phyloP scores from a whole-genome alignment of 2,113 vertebrate species.

The Tonatia bakeri region DNA sequence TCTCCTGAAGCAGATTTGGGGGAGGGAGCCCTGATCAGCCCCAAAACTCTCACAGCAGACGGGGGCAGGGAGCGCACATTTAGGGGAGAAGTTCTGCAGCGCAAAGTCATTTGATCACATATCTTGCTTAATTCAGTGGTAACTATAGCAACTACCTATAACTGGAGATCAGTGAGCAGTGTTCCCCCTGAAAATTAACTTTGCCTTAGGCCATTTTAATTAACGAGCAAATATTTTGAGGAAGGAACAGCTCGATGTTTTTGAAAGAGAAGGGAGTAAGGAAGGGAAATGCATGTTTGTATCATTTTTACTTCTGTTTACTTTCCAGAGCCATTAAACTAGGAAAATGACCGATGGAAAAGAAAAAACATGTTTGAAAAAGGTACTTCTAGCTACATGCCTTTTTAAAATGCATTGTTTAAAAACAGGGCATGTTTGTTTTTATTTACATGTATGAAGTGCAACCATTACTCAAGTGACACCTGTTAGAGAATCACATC shows the following conservation, averaged over 20 bases:
- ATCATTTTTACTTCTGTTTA: not conserved
- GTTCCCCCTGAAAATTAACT: not conserved
- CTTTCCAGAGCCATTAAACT: not conserved
- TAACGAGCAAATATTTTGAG: not conserved
- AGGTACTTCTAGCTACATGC: not conserved
- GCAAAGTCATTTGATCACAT: not conserved
- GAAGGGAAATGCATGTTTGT: not conserved
- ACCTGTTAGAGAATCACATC: not conserved
- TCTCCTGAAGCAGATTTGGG: not conserved
- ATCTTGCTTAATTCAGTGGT: not conserved
- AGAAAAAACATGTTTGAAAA: not conserved
- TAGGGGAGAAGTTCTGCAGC: fast-evolving
- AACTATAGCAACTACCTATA: not conserved
- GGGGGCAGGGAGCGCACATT: fast-evolving
- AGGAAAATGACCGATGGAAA: not conserved
- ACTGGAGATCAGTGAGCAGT: not conserved
- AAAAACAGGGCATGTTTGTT: not conserved
- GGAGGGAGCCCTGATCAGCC: not conserved
- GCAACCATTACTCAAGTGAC: fast-evolving
- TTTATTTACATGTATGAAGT: not conserved
- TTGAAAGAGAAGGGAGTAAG: not conserved
- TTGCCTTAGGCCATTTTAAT: not conserved
- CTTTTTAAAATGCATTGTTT: not conserved
- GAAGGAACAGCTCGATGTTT: not conserved
- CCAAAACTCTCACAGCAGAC: not conserved